Evolutionary conservation across 2,113 vertebrate genomes (phyloP), one percentile per base, ranked within the genome.

Genomic region (Pyrgilauda ruficollis): DNA sequence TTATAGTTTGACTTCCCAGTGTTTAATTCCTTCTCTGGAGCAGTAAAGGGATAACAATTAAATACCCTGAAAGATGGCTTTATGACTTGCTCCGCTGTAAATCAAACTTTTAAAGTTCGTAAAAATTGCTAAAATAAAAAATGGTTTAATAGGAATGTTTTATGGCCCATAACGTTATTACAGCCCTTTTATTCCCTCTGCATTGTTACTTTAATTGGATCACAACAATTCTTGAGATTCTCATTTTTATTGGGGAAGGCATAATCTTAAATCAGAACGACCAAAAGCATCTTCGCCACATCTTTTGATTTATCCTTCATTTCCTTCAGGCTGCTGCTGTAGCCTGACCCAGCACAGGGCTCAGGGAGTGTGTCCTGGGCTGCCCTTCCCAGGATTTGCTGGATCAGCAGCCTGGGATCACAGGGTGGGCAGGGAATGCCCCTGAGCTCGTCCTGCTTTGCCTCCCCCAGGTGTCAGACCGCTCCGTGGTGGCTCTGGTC

Each of bases 401-500:
- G 87, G 21, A 2, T 16, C 17, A 64, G 70, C 74, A 44, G 70
- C 33, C 9, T 16, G n/a, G 1, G 13, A 7, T 30, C 1, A 0
- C 47, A 1, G 17, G 2, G 37, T 1, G 6, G 37, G 1, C 5
- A 17, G 20, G 27, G 35, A 41, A 13, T 39, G 10, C 37, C 49
- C 2, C 78, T 96, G 55, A 80, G 31, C 61, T 15, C 2, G 3
- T 58, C 26, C 20, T 77, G 69, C 75, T 47, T 10, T 74, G 16
- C 53, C 84, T 68, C 87, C 84, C 18, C 18, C 97, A 99, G 99
- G 99, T 99, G 73, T 99, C 99, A 1, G 99, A 99, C 94, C 98
- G 99, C 92, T 99, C 99, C 0, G 98, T 99, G 33, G 99, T 99
- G 94, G 99, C 99, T 44, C 97, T 99, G 43, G 99, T 99, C 52